A percentile compares a stretch with the other conserved stretches of the same genome.
These are phyloP conservation scores for Hydractinia echinata DNA, from an alignment of 30 jellyfish, hydroid and myxozoan genomes.

Conservation along the genomic window DNA sequence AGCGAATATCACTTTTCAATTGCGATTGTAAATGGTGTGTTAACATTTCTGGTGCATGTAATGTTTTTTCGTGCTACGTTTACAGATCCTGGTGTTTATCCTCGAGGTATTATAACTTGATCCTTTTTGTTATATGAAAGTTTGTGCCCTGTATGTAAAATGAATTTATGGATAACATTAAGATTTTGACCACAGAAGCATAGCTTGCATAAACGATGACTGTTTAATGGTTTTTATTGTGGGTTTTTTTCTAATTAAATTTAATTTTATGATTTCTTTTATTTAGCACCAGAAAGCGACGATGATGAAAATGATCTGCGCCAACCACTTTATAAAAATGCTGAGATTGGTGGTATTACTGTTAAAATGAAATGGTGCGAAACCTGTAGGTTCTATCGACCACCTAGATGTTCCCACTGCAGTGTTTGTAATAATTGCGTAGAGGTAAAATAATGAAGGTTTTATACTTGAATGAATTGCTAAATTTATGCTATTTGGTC, in stretches of 20 bases:
- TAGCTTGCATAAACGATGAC: background rate
- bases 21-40: constrained; percentile 60
- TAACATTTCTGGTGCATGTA: constrained; percentile 69
- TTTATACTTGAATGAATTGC: too few species aligned
- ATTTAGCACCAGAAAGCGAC: constrained; percentile 50
- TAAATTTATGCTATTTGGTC: too few species aligned
- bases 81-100: constrained; percentile 89
- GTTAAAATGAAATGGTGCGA: constrained; percentile 99
- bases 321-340: constrained; percentile 82
- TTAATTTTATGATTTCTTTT: background rate
- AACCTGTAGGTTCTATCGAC: constrained; percentile 95
- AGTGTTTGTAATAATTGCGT: constrained; percentile 98
- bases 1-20: constrained; percentile 49
- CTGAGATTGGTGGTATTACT: constrained; percentile 84
- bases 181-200: too few species aligned
- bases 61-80: constrained; percentile 97
- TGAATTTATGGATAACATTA: too few species aligned
- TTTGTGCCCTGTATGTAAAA: too few species aligned
- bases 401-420: constrained; percentile 99
- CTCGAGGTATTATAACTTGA: constrained; percentile 55
- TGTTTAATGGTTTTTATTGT: background rate
- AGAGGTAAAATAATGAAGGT: constrained; percentile 50
- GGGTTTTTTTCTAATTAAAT: too few species aligned
- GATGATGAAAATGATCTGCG: constrained; percentile 78
- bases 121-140: background rate